Evolutionary conservation across 2,113 vertebrate species (phyloP).

Genomic region (Stegostoma tigrinum): DNA sequence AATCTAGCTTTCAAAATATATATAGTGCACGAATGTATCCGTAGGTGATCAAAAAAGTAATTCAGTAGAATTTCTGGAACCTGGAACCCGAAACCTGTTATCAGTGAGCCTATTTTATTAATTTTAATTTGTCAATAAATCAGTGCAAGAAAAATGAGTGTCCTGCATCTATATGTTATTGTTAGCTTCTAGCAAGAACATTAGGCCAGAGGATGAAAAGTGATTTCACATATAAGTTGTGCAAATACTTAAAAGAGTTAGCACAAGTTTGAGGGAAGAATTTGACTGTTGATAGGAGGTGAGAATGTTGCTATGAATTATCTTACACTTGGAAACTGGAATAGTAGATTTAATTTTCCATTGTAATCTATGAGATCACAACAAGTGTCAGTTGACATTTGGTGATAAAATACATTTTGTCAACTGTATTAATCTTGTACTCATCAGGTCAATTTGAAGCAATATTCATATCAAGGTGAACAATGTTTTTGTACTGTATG

Average conservation of each 20-base stretch:
- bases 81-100: neutral
- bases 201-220: neutral
- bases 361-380: too few species aligned
- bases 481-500: too few species aligned
- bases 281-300: too few species aligned
- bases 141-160: neutral
- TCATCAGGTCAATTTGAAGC: too few species aligned
- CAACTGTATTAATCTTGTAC: too few species aligned
- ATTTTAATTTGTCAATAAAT: neutral
- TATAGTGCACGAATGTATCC: too few species aligned
- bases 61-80: neutral
- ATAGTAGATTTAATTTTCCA: too few species aligned
- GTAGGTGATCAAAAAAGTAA: neutral
- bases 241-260: neutral
- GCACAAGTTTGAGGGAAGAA: neutral
- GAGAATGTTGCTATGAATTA: neutral
- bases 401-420: too few species aligned
- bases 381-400: too few species aligned
- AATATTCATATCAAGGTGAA: too few species aligned
- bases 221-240: neutral
- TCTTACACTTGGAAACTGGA: neutral
- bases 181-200: neutral
- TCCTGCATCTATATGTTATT: neutral
- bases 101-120: neutral
- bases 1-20: too few species aligned